phyloP scores from a whole-genome alignment of 2,797 vertebrate genomes.

The Galagoides demidoff region DNA sequence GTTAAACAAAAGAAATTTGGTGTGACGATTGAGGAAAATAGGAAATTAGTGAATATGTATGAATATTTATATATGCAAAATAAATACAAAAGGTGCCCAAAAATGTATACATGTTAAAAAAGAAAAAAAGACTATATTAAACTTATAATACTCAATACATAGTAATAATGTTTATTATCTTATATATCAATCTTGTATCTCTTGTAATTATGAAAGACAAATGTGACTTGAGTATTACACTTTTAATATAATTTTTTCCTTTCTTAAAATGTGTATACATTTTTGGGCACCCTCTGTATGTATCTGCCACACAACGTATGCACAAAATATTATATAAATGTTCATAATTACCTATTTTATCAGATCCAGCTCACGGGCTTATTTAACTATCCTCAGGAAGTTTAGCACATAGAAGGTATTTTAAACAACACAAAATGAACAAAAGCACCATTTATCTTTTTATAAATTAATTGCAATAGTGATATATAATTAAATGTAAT shows the following conservation, averaged over 20 bases:
- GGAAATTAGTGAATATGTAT: not conserved
- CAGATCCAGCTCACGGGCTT: not conserved
- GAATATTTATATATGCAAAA: not conserved
- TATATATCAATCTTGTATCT: too few relatives aligned
- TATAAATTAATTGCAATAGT: slow-evolving; percentile 37
- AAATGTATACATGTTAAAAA: too few relatives aligned
- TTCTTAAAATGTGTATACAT: too few relatives aligned
- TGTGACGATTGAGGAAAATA: not conserved
- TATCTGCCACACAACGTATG: not conserved
- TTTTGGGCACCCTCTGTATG: not conserved
- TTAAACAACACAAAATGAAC: slow-evolving; percentile 36
- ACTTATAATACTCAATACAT: too few relatives aligned
- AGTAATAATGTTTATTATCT: too few relatives aligned
- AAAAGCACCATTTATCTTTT: slow-evolving; percentile 20
- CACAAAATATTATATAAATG: not conserved
- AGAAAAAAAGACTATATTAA: too few relatives aligned
- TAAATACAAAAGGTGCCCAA: not conserved
- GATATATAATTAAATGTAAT: slow-evolving; percentile 46
- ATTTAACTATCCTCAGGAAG: slow-evolving; percentile 8
- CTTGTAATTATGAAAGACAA: too few relatives aligned
- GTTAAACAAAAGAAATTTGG: slow-evolving; percentile 19
- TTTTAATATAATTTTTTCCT: too few relatives aligned
- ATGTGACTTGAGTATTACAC: too few relatives aligned
- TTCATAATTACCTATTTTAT: not conserved
- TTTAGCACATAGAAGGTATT: not conserved